These are phyloP conservation scores for Rallus crepitans DNA, from an alignment of 2,797 vertebrate genomes.

Conservation along the genomic window DNA sequence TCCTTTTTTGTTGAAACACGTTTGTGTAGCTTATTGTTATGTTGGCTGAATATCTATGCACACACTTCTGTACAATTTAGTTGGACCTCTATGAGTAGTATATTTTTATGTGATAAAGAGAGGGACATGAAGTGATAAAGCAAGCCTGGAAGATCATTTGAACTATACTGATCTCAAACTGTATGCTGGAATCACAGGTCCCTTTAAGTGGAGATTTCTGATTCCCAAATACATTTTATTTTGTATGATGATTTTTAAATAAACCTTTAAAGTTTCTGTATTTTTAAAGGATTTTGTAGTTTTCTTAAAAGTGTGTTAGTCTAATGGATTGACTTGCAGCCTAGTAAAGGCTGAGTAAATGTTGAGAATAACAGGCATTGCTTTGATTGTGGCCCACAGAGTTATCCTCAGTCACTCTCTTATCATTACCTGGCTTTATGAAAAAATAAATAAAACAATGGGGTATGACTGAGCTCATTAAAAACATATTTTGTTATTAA, in stretches of 20 bases:
- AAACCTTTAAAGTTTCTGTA: neutral
- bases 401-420: neutral
- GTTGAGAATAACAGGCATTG: neutral
- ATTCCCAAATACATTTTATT: neutral
- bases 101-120: neutral
- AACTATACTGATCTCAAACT: neutral
- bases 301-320: neutral
- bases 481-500: constrained; percentile 48
- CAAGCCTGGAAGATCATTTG: neutral
- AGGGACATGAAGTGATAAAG: neutral
- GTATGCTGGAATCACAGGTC: neutral
- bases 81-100: neutral
- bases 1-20: neutral
- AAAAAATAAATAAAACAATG: constrained; percentile 59
- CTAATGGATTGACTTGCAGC: neutral
- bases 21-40: neutral
- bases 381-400: neutral
- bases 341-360: neutral
- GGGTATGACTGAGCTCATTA: constrained; percentile 29
- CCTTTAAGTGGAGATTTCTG: neutral
- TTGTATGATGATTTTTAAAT: neutral
- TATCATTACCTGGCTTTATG: constrained; percentile 13
- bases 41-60: neutral
- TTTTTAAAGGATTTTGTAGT: neutral
- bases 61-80: neutral